Evolutionary conservation across 2,888 invertebrate species (phyloP).

Genomic region (Patella pellucida): DNA sequence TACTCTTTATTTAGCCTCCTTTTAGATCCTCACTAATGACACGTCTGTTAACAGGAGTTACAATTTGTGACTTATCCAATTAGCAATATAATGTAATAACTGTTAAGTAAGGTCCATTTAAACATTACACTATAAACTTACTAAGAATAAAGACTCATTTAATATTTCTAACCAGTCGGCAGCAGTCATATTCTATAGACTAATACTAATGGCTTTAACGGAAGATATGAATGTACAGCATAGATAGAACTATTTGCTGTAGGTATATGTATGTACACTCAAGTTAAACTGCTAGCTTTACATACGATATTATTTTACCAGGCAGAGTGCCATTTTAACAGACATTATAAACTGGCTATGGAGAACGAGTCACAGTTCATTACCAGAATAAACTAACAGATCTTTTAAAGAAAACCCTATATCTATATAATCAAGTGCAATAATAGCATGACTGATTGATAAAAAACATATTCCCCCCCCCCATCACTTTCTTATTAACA

Average conservation of each 20-base stretch:
- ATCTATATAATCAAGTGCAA: no score
- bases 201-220: no score
- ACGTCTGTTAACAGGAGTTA: no score
- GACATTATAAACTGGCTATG: neutral
- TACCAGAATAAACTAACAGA: constrained; percentile 9
- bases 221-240: neutral
- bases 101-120: no score
- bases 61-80: no score
- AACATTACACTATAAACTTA: neutral
- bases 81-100: no score
- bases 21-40: no score
- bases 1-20: no score
- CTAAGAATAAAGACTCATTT: neutral
- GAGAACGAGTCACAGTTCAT: neutral
- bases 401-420: no score
- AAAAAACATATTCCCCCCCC: no score
- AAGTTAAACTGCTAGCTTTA: constrained; percentile 1
- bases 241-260: neutral
- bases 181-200: neutral
- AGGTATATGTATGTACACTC: neutral
- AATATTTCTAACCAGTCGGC: constrained; percentile 6
- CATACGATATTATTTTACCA: neutral
- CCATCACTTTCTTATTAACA: no score
- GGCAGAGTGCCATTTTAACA: constrained; percentile 6
- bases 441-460: no score